Conservation (phyloP, 2,888 invertebrate species). For the Tetrapedia diversipes region DNA sequence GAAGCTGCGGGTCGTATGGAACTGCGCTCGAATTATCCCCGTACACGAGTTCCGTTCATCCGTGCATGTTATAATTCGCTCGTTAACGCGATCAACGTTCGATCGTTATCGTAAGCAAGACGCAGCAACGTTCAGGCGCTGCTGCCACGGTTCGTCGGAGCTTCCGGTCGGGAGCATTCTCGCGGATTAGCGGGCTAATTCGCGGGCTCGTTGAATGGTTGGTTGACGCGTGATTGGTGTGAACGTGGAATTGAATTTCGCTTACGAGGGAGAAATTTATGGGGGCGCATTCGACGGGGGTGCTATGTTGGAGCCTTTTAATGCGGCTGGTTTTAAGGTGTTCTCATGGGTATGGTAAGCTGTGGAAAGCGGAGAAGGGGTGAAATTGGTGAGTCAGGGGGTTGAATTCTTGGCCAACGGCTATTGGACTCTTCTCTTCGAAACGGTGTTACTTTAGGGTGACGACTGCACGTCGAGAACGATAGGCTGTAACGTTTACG, state of each 20-base stretch:
- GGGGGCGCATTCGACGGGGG: too few relatives aligned
- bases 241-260: neutral
- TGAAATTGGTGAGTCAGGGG: too few relatives aligned
- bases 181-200: constrained; percentile 11
- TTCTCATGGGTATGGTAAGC: constrained; percentile 22
- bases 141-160: neutral
- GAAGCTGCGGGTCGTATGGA: constrained; percentile 9
- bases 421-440: too few relatives aligned
- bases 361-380: too few relatives aligned
- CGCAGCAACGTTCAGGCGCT: neutral
- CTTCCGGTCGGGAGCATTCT: neutral
- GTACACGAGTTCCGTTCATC: neutral
- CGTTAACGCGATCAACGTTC: constrained; percentile 43
- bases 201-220: neutral
- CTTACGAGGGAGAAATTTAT: neutral
- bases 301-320: neutral
- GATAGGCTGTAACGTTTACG: neutral
- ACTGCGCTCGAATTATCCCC: constrained; percentile 4
- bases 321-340: neutral
- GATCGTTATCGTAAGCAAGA: constrained; percentile 8
- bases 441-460: neutral
- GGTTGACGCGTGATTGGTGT: neutral
- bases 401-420: neutral
- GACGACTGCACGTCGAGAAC: neutral
- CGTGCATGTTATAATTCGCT: constrained; percentile 20